Evolutionary conservation across 2,113 vertebrate species (phyloP).

Genomic region (Trogon melanurus): DNA sequence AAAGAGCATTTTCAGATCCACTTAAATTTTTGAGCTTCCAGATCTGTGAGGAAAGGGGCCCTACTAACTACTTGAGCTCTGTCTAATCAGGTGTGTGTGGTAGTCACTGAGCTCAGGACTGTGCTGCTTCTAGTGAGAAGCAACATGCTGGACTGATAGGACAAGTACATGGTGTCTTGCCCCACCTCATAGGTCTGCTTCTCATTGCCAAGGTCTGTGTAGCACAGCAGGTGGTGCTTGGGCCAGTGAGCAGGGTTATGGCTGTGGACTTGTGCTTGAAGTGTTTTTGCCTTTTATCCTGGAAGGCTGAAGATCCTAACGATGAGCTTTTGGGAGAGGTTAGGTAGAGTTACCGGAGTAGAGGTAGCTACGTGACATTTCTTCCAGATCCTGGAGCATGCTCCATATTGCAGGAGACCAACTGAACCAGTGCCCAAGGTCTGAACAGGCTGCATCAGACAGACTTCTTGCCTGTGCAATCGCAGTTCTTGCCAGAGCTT

Average conservation of each 20-base stretch:
- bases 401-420: neutral
- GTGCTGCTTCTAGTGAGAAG: neutral
- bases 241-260: neutral
- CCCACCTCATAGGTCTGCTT: accelerated
- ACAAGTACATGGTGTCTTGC: neutral
- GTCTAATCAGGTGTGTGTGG: neutral
- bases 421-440: neutral
- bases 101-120: neutral
- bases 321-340: neutral
- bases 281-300: neutral
- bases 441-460: neutral
- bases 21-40: neutral
- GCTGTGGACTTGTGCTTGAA: neutral
- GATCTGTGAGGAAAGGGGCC: neutral
- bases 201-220: neutral
- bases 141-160: neutral
- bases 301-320: neutral
- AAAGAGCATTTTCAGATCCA: neutral
- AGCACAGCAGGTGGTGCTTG: neutral
- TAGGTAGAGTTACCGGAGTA: neutral
- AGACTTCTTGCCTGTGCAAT: neutral
- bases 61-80: neutral
- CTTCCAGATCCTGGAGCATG: neutral
- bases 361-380: neutral
- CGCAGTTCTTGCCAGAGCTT: neutral